phyloP scores from a whole-genome alignment of 2,113 vertebrate genomes.

The Poeciliopsis retropinna region DNA sequence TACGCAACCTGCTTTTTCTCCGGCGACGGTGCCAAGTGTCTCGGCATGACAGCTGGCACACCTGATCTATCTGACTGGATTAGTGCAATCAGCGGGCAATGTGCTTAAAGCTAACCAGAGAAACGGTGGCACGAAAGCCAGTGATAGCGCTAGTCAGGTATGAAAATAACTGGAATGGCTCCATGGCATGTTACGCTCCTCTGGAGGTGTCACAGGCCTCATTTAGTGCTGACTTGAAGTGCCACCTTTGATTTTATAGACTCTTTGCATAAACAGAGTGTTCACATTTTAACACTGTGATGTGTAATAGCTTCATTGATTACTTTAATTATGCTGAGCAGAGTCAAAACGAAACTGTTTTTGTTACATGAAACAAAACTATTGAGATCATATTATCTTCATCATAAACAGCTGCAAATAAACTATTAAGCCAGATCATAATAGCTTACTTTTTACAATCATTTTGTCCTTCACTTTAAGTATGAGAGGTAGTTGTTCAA shows the following conservation, averaged over 20 bases:
- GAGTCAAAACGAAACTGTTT: too few relatives aligned
- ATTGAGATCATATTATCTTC: too few relatives aligned
- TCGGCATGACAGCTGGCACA: slow-evolving; percentile 65
- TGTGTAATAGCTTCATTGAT: neutral
- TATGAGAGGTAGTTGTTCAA: too few relatives aligned
- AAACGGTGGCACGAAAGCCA: slow-evolving; percentile 34
- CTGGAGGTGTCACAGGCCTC: neutral
- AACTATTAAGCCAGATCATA: too few relatives aligned
- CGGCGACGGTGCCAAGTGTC: slow-evolving; percentile 41
- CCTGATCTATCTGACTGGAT: slow-evolving; percentile 77
- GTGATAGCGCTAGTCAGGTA: slow-evolving; percentile 39
- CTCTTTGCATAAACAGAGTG: neutral
- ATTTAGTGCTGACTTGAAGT: neutral
- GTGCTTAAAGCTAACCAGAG: slow-evolving; percentile 60
- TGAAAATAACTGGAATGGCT: slow-evolving; percentile 32
- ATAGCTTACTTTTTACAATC: too few relatives aligned
- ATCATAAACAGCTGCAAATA: too few relatives aligned
- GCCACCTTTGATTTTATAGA: neutral
- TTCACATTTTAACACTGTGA: neutral
- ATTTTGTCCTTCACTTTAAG: too few relatives aligned
- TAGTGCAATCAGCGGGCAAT: slow-evolving; percentile 60
- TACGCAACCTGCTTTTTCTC: slow-evolving; percentile 46
- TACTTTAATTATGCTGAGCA: neutral
- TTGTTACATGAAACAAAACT: too few relatives aligned
- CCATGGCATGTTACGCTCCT: neutral